Conservation (phyloP, 2,888 invertebrate species). For the Chloromyia formosa region DNA sequence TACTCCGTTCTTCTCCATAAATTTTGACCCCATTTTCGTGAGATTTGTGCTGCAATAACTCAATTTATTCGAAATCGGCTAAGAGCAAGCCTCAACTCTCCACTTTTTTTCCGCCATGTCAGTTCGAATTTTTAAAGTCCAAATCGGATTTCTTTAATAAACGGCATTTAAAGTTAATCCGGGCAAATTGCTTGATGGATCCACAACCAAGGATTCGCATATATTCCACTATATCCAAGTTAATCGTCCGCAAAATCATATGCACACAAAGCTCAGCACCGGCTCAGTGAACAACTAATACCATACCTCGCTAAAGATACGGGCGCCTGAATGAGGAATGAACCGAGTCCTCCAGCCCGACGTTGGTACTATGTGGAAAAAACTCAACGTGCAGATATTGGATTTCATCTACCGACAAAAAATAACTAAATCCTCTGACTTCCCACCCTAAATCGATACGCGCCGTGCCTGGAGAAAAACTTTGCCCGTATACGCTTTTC, state of each 20-base stretch:
- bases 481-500: conserved; percentile 16
- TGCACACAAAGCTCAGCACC: conserved; percentile 42
- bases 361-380: background rate
- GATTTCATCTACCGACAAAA: conserved; percentile 42
- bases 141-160: conserved; percentile 46
- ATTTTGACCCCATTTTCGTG: background rate
- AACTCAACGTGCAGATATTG: conserved; percentile 38
- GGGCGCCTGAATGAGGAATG: background rate
- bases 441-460: background rate
- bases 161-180: conserved; percentile 48
- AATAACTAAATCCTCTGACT: conserved; percentile 36
- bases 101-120: background rate
- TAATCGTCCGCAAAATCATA: conserved; percentile 49
- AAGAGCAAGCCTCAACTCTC: background rate
- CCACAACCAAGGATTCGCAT: background rate
- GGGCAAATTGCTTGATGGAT: conserved; percentile 47
- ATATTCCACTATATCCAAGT: conserved; percentile 38
- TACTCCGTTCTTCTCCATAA: background rate
- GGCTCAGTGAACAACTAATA: background rate
- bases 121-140: conserved; percentile 3
- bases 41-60: background rate
- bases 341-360: conserved; percentile 14
- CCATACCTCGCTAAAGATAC: background rate
- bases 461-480: conserved; percentile 20
- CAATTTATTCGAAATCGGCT: conserved; percentile 2